These are phyloP conservation scores for Acinonyx jubatus DNA, from an alignment of 2,113 vertebrate genomes.

Conservation along the genomic window DNA sequence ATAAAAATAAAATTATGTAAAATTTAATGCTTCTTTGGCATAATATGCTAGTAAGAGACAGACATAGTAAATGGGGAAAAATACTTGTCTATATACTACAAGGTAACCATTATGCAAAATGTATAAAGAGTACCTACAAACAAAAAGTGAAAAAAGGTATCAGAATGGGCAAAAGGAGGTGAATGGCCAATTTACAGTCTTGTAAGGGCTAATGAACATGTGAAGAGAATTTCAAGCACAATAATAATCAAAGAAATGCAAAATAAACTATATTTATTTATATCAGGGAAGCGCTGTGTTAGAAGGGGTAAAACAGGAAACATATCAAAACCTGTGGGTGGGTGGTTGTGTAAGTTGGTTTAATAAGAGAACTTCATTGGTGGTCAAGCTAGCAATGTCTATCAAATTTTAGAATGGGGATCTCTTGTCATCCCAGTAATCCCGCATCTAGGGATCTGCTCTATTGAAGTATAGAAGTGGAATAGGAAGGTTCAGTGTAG, in stretches of 20 bases:
- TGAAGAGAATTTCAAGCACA: not conserved
- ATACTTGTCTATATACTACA: not conserved
- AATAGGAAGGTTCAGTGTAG: not conserved
- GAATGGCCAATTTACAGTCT: not conserved
- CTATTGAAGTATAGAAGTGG: not conserved
- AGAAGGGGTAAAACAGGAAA: not conserved
- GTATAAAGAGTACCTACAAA: not conserved
- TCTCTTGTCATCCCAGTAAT: not conserved
- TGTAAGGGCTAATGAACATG: not conserved
- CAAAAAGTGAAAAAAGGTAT: not conserved
- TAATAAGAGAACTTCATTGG: not conserved
- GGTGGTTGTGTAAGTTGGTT: not conserved
- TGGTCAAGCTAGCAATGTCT: not conserved
- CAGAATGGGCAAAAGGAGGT: not conserved
- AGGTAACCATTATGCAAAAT: not conserved
- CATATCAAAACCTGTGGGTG: not conserved
- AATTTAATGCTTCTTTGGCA: not conserved
- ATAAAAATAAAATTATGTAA: not conserved
- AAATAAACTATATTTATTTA: not conserved
- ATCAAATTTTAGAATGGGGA: not conserved
- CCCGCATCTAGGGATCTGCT: constrained; percentile 17
- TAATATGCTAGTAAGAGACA: constrained; percentile 32
- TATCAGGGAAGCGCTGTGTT: not conserved
- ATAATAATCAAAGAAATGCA: constrained; percentile 14
- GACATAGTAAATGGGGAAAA: not conserved